Conservation (phyloP, 2,888 invertebrate species). For the Lutraria lutraria region DNA sequence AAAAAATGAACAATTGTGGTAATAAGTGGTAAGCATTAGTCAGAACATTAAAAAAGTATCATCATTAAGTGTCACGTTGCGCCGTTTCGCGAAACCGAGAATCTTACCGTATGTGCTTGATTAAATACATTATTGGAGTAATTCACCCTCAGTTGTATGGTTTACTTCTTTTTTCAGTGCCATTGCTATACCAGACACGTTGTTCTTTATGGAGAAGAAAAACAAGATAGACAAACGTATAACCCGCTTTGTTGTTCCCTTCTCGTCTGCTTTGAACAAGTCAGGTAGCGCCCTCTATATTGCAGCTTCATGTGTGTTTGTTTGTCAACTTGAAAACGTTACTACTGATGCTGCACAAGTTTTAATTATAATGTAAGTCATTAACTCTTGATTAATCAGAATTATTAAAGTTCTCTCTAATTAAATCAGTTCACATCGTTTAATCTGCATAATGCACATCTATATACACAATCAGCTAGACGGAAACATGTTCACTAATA, state of each 20-base stretch:
- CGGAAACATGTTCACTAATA: no score
- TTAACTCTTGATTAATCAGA: slow-evolving; percentile 3
- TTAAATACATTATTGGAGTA: not conserved
- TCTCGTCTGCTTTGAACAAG: slow-evolving; percentile 75
- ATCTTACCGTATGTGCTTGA: not conserved
- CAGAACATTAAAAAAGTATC: no score
- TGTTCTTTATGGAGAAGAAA: slow-evolving; percentile 67
- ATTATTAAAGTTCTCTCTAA: not conserved
- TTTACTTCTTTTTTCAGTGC: slow-evolving; percentile 62
- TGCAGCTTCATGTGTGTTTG: slow-evolving; percentile 71
- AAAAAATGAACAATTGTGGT: no score
- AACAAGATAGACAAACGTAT: slow-evolving; percentile 69
- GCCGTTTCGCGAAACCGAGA: not conserved
- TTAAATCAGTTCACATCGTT: not conserved
- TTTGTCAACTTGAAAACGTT: slow-evolving; percentile 67
- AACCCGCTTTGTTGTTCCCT: slow-evolving; percentile 74
- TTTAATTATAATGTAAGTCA: slow-evolving; percentile 50
- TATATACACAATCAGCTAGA: no score
- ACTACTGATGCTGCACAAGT: slow-evolving; percentile 39
- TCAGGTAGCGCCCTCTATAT: slow-evolving; percentile 78
- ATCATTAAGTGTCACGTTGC: no score
- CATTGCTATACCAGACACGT: slow-evolving; percentile 75
- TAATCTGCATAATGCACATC: not conserved
- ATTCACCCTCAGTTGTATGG: not conserved
- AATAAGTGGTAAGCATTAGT: no score